These are phyloP conservation scores for Meghimatium bilineatum DNA, from an alignment of 2,888 invertebrate genomes.

Conservation along the genomic window DNA sequence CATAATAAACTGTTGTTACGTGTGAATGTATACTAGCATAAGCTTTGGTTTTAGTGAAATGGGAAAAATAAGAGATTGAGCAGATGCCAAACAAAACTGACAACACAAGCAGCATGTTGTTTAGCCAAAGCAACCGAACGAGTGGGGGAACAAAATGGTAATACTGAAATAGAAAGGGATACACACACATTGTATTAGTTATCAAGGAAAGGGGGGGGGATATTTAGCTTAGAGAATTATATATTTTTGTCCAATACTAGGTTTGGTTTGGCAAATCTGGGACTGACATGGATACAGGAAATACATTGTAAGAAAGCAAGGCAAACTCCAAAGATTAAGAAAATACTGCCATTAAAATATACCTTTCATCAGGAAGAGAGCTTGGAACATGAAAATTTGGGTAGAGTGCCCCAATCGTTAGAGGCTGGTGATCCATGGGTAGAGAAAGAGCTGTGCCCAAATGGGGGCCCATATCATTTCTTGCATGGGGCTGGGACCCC, in stretches of 20 bases:
- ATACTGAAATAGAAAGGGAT: not conserved
- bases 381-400: conserved; percentile 43
- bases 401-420: conserved; percentile 46
- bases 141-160: not conserved
- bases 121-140: conserved; percentile 23
- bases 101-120: not conserved
- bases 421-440: conserved; percentile 40
- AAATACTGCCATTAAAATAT: conserved; percentile 38
- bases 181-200: not conserved
- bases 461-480: conserved; percentile 31
- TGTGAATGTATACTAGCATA: not conserved
- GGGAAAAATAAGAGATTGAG: not conserved
- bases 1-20: not conserved
- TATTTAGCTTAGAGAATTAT: not conserved
- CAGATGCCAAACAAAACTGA: conserved; percentile 2
- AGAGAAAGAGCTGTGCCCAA: conserved; percentile 40
- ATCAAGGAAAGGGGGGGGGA: not conserved
- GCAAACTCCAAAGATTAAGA: conserved; percentile 21
- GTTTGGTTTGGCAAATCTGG: conserved; percentile 15
- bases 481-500: conserved; percentile 39
- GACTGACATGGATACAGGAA: not conserved
- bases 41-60: conserved; percentile 15
- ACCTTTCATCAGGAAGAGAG: conserved; percentile 43
- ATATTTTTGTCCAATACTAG: not conserved
- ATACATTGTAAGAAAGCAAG: conserved; percentile 29